Evolutionary conservation across 2,888 invertebrate genomes (phyloP).

Genomic region (Tenthredo livida): DNA sequence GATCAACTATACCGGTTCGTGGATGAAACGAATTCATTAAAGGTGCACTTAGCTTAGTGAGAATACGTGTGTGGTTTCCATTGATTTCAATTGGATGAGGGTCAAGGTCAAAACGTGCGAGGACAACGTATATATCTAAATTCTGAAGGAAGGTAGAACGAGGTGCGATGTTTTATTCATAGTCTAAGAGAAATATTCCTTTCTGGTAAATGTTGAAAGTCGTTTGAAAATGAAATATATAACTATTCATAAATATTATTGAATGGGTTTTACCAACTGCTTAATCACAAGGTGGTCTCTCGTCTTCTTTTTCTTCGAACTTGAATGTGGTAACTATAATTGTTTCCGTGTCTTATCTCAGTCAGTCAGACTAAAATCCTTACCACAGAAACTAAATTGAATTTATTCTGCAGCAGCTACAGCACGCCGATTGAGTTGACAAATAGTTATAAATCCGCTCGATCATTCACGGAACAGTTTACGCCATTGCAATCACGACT

Average conservation of each 20-base stretch:
- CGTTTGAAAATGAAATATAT: background rate
- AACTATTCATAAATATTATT: background rate
- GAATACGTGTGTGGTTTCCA: background rate
- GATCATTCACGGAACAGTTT: background rate
- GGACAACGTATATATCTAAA: background rate
- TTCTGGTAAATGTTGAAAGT: background rate
- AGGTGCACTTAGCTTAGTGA: background rate
- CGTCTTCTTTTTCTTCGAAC: background rate
- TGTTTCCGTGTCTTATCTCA: conserved; percentile 31
- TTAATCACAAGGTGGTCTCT: background rate
- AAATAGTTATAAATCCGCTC: background rate
- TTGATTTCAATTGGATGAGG: conserved; percentile 20
- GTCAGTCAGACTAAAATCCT: background rate
- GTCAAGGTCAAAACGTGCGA: conserved; percentile 32
- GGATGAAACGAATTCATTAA: background rate
- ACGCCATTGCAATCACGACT: background rate
- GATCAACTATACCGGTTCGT: background rate
- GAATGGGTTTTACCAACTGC: background rate
- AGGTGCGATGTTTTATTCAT: conserved; percentile 8
- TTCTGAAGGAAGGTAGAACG: background rate
- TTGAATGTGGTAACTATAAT: background rate
- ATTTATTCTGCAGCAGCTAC: background rate
- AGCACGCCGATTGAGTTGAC: background rate
- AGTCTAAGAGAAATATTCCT: background rate
- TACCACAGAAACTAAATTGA: background rate